Percentiles rank a stretch among this genome's conserved stretches.
Conservation (phyloP, 2,113 vertebrate genomes). For the Sinocyclocheilus anophthalmus region DNA sequence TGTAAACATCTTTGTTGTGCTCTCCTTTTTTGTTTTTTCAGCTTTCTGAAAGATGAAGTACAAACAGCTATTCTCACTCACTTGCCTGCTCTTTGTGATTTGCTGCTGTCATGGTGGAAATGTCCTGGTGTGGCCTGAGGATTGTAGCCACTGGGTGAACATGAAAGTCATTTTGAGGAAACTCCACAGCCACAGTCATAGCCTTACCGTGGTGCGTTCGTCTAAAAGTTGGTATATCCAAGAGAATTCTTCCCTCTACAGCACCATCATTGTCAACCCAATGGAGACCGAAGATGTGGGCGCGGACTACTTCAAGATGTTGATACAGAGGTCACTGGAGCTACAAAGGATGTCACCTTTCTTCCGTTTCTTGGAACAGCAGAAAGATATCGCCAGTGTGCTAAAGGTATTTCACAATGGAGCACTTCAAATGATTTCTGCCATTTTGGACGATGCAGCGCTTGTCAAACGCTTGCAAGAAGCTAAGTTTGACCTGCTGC, state of each 20-base stretch:
- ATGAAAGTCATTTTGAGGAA: conserved; percentile 74
- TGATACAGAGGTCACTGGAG: conserved; percentile 54
- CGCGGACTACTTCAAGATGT: conserved; percentile 57
- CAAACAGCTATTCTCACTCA: conserved; percentile 10
- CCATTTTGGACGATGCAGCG: conserved; percentile 64
- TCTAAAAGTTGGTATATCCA: conserved; percentile 72
- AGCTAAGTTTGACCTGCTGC: conserved; percentile 71
- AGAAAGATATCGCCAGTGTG: not conserved
- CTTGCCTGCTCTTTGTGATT: conserved; percentile 30
- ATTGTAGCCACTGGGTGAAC: conserved; percentile 86
- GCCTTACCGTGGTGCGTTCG: conserved; percentile 73
- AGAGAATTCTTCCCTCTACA: conserved; percentile 64
- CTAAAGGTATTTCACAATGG: conserved; percentile 46
- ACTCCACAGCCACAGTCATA: conserved; percentile 74
- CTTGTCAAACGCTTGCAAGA: conserved; percentile 64
- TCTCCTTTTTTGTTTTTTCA: conserved; percentile 7
- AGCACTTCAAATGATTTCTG: conserved; percentile 50
- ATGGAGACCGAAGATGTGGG: conserved; percentile 51
- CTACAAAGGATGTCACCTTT: conserved; percentile 43
- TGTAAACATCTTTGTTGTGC: not conserved
- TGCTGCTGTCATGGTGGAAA: conserved; percentile 62
- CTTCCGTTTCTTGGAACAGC: conserved; percentile 58
- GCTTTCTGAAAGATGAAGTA: conserved; percentile 32
- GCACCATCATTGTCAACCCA: conserved; percentile 29
- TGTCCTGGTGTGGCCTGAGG: conserved; percentile 77